Conservation (phyloP, 2,797 vertebrate genomes). For the Macroramphosus scolopax region DNA sequence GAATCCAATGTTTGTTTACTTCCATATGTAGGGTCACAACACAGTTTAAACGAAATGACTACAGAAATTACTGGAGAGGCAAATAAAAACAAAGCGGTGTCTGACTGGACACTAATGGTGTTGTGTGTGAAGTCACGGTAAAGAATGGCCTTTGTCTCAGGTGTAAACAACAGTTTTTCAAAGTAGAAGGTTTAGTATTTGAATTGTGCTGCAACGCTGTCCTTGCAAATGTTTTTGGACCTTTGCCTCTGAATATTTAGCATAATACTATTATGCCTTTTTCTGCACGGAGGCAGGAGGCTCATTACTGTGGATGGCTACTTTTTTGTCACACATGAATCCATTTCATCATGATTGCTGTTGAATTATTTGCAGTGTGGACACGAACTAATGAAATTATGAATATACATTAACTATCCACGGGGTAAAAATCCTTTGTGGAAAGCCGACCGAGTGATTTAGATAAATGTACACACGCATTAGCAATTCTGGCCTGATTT, state of each 20-base stretch:
- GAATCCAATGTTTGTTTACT: conserved; percentile 7
- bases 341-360: conserved; percentile 32
- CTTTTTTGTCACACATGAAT: conserved; percentile 16
- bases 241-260: conserved; percentile 22
- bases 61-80: conserved; percentile 8
- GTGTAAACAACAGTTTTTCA: conserved; percentile 28
- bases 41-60: conserved; percentile 20
- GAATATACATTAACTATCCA: conserved; percentile 32
- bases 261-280: conserved; percentile 19
- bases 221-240: conserved; percentile 26
- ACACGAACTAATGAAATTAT: conserved; percentile 34
- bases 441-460: conserved; percentile 26
- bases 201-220: conserved; percentile 35
- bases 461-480: conserved; percentile 35
- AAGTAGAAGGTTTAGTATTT: conserved; percentile 39
- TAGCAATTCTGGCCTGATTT: conserved; percentile 27
- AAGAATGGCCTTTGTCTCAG: conserved; percentile 36
- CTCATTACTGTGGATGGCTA: conserved; percentile 26
- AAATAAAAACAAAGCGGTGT: conserved; percentile 30
- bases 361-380: conserved; percentile 41
- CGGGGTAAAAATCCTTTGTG: conserved; percentile 15
- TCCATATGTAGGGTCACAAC: conserved; percentile 4
- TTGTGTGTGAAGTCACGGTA: conserved; percentile 32
- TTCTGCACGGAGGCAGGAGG: conserved; percentile 24
- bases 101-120: conserved; percentile 23